A percentile compares a stretch with the other conserved stretches of the same genome.
phyloP scores from a whole-genome alignment of 2,888 invertebrate species.

The Ochropleura leucogaster region DNA sequence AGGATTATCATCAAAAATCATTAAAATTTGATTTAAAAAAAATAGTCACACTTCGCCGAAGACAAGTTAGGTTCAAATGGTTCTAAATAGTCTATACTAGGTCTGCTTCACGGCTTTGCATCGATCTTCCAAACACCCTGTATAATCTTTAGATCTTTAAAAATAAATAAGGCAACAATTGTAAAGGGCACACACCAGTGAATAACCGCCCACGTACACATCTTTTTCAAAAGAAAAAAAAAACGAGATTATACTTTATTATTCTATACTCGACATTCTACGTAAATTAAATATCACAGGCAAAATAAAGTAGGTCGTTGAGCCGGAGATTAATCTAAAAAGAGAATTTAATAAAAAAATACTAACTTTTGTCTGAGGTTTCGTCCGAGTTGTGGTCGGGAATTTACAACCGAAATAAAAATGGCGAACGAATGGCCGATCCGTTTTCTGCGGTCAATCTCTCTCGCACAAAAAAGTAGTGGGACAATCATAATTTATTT shows the following conservation, averaged over 20 bases:
- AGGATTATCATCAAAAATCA: no score
- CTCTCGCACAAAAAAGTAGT: background rate
- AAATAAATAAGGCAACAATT: background rate
- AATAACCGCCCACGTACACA: background rate
- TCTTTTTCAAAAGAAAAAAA: slow-evolving; percentile 5
- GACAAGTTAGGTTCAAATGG: no score
- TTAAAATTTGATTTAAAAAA: no score
- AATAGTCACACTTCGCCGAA: no score
- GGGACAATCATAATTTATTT: background rate
- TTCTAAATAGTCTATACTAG: no score
- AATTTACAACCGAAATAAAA: background rate
- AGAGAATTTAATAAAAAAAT: slow-evolving; percentile 24
- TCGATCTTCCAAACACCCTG: no score
- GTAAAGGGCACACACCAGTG: background rate
- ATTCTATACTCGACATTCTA: slow-evolving; percentile 2
- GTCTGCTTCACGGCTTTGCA: no score
- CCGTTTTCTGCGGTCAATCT: background rate
- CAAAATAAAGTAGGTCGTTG: slow-evolving; percentile 34
- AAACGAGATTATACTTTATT: slow-evolving; percentile 11
- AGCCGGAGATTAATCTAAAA: slow-evolving; percentile 12
- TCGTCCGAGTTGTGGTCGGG: background rate
- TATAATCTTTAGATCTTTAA: slow-evolving; percentile 6
- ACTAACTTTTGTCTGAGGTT: background rate
- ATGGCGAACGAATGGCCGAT: background rate
- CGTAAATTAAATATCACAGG: slow-evolving; percentile 22